These are phyloP conservation scores for Embidobia sp. DNA, from an alignment of 2,888 invertebrate genomes.

Conservation along the genomic window DNA sequence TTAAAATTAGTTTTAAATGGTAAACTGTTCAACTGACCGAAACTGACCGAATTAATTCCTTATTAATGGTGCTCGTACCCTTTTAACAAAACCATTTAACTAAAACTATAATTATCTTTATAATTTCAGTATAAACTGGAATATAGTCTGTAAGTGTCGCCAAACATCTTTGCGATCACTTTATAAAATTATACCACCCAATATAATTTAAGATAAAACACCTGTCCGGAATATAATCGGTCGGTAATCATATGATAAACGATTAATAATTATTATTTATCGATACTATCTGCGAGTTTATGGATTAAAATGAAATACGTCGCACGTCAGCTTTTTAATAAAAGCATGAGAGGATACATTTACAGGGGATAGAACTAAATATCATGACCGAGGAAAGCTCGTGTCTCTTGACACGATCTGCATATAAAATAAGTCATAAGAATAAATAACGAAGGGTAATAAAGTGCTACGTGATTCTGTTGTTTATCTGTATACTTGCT, in stretches of 20 bases:
- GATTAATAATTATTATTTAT: too few species aligned
- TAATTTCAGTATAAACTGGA: too few species aligned
- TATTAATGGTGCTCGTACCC: too few species aligned
- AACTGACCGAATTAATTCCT: too few species aligned
- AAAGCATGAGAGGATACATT: constrained; percentile 7
- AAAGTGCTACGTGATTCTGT: constrained; percentile 77
- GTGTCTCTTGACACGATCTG: constrained; percentile 69
- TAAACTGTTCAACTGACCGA: too few species aligned
- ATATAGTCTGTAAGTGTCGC: constrained; percentile 14
- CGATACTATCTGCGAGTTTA: neutral
- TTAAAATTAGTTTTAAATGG: too few species aligned
- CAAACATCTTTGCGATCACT: constrained; percentile 6
- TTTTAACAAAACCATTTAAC: too few species aligned
- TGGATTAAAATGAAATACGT: neutral
- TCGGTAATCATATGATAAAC: constrained; percentile 4
- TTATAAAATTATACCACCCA: too few species aligned
- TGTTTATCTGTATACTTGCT: constrained; percentile 57
- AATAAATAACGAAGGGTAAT: constrained; percentile 78
- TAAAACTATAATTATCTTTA: too few species aligned
- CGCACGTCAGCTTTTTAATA: neutral
- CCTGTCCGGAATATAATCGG: too few species aligned
- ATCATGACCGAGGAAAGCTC: constrained; percentile 18
- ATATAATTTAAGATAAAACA: too few species aligned
- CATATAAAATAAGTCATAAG: constrained; percentile 75
- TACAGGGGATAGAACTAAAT: constrained; percentile 14